phyloP scores from a whole-genome alignment of 2,797 vertebrate genomes.

The Pangasius macronema region DNA sequence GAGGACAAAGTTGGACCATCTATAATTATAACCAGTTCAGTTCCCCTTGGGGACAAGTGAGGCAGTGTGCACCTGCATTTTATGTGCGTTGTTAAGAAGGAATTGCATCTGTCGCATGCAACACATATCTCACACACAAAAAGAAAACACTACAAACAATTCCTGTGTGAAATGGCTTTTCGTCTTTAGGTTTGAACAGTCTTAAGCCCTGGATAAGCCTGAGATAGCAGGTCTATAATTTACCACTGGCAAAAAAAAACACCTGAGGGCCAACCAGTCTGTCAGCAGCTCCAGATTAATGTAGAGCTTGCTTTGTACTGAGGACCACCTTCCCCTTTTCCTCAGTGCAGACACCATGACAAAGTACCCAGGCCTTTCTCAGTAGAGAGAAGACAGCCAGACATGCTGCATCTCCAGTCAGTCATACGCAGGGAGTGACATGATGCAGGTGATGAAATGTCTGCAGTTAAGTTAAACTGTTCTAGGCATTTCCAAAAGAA shows the following conservation, averaged over 20 bases:
- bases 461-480: neutral
- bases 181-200: neutral
- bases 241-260: neutral
- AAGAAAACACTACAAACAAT: neutral
- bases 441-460: neutral
- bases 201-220: neutral
- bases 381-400: neutral
- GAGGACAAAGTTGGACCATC: neutral
- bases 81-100: neutral
- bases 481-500: neutral
- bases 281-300: neutral
- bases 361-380: neutral
- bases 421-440: neutral
- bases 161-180: neutral
- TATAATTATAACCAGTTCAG: neutral
- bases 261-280: neutral
- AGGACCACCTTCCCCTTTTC: neutral
- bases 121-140: neutral
- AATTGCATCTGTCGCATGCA: neutral
- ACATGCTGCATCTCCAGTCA: neutral
- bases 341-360: neutral
- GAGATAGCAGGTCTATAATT: neutral
- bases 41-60: neutral
- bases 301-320: neutral
- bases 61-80: neutral